Percentiles rank a stretch among this genome's conserved stretches.
phyloP scores from a whole-genome alignment of 2,113 vertebrate species.

The western clawed frog (Xenopus tropicalis) region DNA sequence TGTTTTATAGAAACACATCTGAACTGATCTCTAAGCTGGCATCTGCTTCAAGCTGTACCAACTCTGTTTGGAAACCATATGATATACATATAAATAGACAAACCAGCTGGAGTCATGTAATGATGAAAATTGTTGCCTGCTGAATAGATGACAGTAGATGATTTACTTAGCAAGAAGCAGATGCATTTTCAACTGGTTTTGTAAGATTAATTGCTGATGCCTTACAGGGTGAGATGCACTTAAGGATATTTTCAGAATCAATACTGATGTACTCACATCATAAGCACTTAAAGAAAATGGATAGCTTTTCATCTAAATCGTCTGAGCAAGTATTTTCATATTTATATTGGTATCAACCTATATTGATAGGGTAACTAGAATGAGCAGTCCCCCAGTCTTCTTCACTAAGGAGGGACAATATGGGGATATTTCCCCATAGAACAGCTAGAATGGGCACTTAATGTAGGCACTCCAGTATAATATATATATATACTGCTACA shows the following conservation, averaged over 20 bases:
- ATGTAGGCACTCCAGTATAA: no score
- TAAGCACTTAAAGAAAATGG: conserved; percentile 13
- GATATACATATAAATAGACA: conserved; percentile 44
- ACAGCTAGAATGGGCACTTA: no score
- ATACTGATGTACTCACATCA: conserved; percentile 12
- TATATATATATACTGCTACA: no score
- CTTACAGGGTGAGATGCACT: conserved; percentile 39
- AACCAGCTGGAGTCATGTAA: conserved; percentile 43
- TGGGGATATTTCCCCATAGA: no score
- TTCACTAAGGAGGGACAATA: no score
- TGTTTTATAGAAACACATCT: conserved; percentile 13
- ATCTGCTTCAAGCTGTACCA: conserved; percentile 21
- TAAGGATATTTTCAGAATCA: conserved; percentile 25
- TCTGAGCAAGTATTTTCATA: no score
- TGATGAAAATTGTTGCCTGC: conserved; percentile 38
- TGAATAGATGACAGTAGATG: conserved; percentile 36
- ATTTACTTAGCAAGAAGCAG: conserved; percentile 36
- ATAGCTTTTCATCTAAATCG: background rate
- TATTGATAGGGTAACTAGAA: no score
- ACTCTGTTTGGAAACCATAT: conserved; percentile 32
- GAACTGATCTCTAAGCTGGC: background rate
- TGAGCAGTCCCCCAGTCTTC: no score
- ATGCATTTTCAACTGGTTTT: conserved; percentile 43
- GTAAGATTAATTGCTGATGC: conserved; percentile 42
- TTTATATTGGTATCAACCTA: no score